These are phyloP conservation scores for Nestor notabilis DNA, from an alignment of 2,113 vertebrate genomes.

Conservation along the genomic window DNA sequence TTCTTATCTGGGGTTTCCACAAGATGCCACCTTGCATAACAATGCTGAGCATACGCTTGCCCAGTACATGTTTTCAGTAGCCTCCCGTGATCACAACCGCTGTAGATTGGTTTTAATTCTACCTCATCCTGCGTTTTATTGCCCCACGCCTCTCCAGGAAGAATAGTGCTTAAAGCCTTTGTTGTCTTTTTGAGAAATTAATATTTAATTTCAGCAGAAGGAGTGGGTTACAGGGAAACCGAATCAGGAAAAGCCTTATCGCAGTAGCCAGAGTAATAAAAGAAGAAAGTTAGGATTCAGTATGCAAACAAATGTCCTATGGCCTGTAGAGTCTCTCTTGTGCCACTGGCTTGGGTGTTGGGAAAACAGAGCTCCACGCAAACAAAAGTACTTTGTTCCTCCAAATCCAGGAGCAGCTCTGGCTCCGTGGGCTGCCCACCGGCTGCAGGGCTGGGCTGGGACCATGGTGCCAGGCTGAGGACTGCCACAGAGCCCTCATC, in stretches of 20 bases:
- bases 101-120: not conserved
- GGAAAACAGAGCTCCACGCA: not conserved
- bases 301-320: not conserved
- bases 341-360: conserved; percentile 22
- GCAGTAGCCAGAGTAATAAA: not conserved
- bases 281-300: conserved; percentile 16
- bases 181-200: conserved; percentile 2
- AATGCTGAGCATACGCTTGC: conserved; percentile 35
- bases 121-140: not conserved
- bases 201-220: conserved; percentile 29
- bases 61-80: not conserved
- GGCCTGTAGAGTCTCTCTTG: not conserved
- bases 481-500: not conserved
- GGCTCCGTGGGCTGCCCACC: not conserved
- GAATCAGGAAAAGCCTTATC: not conserved
- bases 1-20: conserved; percentile 64
- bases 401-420: not conserved
- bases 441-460: not conserved
- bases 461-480: not conserved
- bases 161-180: not conserved
- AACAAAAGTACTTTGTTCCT: conserved; percentile 59
- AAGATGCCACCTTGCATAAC: conserved; percentile 58
- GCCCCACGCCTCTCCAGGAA: not conserved
- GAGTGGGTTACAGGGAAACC: not conserved
- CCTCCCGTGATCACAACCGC: not conserved